These are phyloP conservation scores for Tonatia bakeri DNA, from an alignment of 2,113 vertebrate genomes.

Conservation along the genomic window DNA sequence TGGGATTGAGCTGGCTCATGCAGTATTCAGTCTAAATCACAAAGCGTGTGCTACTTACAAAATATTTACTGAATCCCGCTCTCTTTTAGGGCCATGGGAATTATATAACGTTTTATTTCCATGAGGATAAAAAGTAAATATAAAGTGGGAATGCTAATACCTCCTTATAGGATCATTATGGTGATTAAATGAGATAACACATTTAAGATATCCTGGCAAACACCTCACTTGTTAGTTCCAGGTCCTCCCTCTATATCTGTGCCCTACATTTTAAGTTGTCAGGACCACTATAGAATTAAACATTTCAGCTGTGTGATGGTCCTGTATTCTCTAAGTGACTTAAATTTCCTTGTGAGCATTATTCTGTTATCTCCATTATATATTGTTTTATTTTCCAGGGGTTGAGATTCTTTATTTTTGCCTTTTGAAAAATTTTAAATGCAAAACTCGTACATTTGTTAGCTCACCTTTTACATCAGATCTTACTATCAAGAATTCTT, in stretches of 20 bases:
- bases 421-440: background rate
- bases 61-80: background rate
- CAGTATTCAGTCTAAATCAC: background rate
- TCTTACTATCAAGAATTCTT: slow-evolving; percentile 27
- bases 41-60: background rate
- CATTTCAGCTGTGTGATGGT: background rate
- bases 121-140: background rate
- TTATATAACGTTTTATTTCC: background rate
- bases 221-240: background rate
- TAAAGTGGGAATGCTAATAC: background rate
- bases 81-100: background rate
- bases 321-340: background rate
- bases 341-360: slow-evolving; percentile 17
- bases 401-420: slow-evolving; percentile 3
- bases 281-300: background rate
- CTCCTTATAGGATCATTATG: background rate
- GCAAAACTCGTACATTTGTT: background rate
- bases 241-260: background rate
- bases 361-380: background rate
- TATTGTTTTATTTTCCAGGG: slow-evolving; percentile 10
- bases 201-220: background rate
- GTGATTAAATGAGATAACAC: background rate
- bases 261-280: background rate
- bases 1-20: background rate
- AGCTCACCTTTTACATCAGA: background rate